phyloP scores from a whole-genome alignment of 2,888 invertebrate genomes.

The Biston betularia region DNA sequence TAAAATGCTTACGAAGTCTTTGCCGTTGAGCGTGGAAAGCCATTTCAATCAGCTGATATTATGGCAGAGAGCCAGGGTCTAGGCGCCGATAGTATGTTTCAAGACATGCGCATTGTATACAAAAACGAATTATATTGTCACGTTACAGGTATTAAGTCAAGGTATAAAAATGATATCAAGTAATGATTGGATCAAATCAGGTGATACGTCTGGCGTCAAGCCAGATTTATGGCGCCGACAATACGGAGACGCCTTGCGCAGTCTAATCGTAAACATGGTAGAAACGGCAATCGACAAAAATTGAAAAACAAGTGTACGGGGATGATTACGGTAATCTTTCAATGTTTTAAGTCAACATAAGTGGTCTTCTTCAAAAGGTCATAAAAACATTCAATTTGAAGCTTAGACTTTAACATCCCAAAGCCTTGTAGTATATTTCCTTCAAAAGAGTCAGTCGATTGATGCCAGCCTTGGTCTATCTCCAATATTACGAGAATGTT shows the following conservation, averaged over 20 bases:
- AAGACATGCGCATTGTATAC: slow-evolving; percentile 72
- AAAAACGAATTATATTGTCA: slow-evolving; percentile 46
- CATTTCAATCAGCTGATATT: slow-evolving; percentile 63
- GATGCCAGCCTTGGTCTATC: background rate
- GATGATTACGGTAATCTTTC: background rate
- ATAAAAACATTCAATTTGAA: background rate
- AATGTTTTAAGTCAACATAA: background rate
- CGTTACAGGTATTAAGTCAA: slow-evolving; percentile 31
- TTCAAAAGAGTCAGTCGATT: background rate
- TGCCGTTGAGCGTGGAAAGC: slow-evolving; percentile 37
- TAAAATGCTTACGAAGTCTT: slow-evolving; percentile 45
- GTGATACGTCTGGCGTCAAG: slow-evolving; percentile 12
- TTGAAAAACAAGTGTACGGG: slow-evolving; percentile 3
- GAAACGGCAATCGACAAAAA: background rate
- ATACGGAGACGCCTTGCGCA: slow-evolving; percentile 24
- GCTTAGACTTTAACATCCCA: background rate
- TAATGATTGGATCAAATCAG: slow-evolving; percentile 36
- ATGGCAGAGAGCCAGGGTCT: slow-evolving; percentile 62
- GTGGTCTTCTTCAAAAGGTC: background rate
- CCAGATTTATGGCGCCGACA: slow-evolving; percentile 13
- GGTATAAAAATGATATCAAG: slow-evolving; percentile 2
- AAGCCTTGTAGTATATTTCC: background rate
- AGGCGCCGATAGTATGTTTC: slow-evolving; percentile 35
- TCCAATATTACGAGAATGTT: background rate
- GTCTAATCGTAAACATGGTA: slow-evolving; percentile 50